Conservation (phyloP, 53 echinoderm and acorn worm genomes). For the Patiria pectinifera region DNA sequence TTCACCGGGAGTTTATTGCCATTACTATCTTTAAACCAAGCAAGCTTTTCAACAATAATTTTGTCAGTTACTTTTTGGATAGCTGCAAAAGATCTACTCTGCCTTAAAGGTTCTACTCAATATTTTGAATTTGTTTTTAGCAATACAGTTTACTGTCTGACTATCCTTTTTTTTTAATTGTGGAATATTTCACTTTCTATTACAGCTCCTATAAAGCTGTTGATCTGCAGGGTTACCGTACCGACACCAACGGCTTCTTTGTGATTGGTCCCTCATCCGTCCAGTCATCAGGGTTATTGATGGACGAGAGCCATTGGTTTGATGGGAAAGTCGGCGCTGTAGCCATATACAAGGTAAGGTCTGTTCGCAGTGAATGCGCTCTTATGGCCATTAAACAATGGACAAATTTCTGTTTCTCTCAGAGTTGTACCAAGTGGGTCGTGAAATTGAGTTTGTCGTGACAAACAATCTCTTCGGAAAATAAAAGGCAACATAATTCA, state of each 20-base stretch:
- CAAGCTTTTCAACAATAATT: too few species aligned
- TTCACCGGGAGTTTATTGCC: too few species aligned
- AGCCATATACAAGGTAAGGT: constrained; percentile 73
- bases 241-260: constrained; percentile 71
- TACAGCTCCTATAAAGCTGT: constrained; percentile 48
- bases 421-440: too few species aligned
- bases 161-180: background rate
- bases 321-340: constrained; percentile 69
- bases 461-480: too few species aligned
- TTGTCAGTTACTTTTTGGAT: too few species aligned
- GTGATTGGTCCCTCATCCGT: constrained; percentile 67
- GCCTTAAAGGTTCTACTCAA: too few species aligned
- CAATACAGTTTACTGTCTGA: background rate
- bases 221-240: constrained; percentile 50
- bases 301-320: constrained; percentile 55
- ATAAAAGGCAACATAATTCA: too few species aligned
- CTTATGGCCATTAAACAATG: background rate
- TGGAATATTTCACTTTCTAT: background rate
- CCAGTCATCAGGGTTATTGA: constrained; percentile 5
- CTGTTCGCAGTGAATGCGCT: background rate
- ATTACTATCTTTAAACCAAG: too few species aligned
- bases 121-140: too few species aligned
- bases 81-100: too few species aligned
- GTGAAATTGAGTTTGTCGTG: too few species aligned
- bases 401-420: background rate